A percentile compares a stretch with the other conserved stretches of the same genome.
These are phyloP conservation scores for Nothobranchius furzeri DNA, from an alignment of 2,113 vertebrate genomes.

Conservation along the genomic window DNA sequence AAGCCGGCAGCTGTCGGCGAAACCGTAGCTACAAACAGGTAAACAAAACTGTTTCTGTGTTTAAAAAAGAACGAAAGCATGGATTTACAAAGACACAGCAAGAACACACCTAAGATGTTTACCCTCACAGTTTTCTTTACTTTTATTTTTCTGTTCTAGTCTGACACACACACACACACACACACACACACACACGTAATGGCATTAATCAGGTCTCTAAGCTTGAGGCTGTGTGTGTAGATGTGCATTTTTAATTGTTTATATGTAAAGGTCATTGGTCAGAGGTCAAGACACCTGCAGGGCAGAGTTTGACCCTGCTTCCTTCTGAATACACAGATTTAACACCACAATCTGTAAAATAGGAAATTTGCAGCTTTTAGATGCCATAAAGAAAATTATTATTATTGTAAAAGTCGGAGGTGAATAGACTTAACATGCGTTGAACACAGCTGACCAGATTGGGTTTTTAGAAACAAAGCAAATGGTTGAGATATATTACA, in stretches of 20 bases:
- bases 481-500: no score
- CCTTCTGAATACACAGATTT: conserved; percentile 36
- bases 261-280: conserved; percentile 53
- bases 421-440: not conserved
- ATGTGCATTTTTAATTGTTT: conserved; percentile 13
- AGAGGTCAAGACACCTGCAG: conserved; percentile 61
- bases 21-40: no score
- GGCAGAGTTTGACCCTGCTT: conserved; percentile 50
- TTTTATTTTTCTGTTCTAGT: no score
- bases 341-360: conserved; percentile 18
- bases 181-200: conserved; percentile 13
- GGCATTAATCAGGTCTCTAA: conserved; percentile 21
- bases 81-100: no score
- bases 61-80: no score
- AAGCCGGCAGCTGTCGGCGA: no score
- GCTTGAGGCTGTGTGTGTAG: conserved; percentile 43
- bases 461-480: not conserved
- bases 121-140: no score
- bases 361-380: conserved; percentile 12
- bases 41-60: no score
- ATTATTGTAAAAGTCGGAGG: not conserved
- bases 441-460: not conserved
- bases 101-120: no score
- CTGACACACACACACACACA: not conserved
- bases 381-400: not conserved